Evolutionary conservation across 2,888 invertebrate species (phyloP), one percentile per base, ranked within the genome.

Genomic region (Andrena dorsata): DNA sequence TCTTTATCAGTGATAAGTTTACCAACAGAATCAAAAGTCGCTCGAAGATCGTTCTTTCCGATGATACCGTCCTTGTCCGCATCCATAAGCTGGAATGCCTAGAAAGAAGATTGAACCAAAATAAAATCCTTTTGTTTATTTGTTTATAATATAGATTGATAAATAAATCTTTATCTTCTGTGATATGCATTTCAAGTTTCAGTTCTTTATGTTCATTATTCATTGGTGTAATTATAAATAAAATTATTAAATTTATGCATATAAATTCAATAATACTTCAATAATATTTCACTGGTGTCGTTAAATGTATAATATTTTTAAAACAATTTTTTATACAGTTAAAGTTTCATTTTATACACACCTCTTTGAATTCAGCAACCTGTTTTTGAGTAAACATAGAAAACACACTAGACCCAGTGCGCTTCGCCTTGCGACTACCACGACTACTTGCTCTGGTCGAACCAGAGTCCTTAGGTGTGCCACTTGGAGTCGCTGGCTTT

Each of bases 321-420:
- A 47, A 16, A 64, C 2, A 23, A 26, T 47, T 30, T 20, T 20
- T 68, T 61, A 30, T 30, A 49, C 16, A 13, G 10, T 56, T 64
- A 2, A 23, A 51, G 10, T 13, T 16, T 10, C 3, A 16, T 53
- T 51, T 30, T 26, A 0, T 23, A 28, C 60, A 1, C 71, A 97
- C 97, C 96, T 98, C 98, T 95, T 98, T 98, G 96, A 98, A 98
- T 95, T 98, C 98, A 92, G 98, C 98, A 93, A 98, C 98, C 95
- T 98, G 98, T 95, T 97, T 97, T 95, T 98, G 98, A 92, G 98
- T 97, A 97, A 98, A 98, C 97, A 98, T 98, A 94, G 98, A 98
- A 96, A 98, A 98, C 94, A 98, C 98, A 95, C 98, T 98, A 95
- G 98, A 98, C 92, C 98, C 98, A 94, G 97, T 96, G 94, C 98